A percentile compares a stretch with the other conserved stretches of the same genome.
phyloP scores from a whole-genome alignment of 2,888 invertebrate genomes.

The Copidosoma aretas region DNA sequence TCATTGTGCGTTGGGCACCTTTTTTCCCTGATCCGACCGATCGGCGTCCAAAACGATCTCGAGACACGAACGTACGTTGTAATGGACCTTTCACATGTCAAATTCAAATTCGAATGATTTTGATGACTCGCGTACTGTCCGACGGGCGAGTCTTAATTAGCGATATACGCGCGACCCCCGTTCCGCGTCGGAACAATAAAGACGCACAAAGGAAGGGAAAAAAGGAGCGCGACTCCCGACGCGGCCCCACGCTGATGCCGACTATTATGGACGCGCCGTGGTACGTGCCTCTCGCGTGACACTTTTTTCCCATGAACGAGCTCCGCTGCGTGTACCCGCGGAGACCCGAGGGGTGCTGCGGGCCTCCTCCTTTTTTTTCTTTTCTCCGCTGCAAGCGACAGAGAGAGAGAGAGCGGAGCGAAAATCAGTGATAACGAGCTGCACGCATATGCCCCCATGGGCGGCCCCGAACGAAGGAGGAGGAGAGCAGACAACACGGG shows the following conservation, averaged over 20 bases:
- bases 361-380: constrained; percentile 25
- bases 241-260: constrained; percentile 7
- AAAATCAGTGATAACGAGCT: constrained; percentile 60
- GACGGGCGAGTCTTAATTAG: neutral
- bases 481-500: neutral
- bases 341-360: too few relatives aligned
- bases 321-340: too few relatives aligned
- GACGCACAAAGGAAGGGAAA: neutral
- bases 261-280: neutral
- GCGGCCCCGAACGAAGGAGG: constrained; percentile 25
- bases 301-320: constrained; percentile 49
- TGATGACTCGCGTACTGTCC: neutral
- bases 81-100: too few relatives aligned
- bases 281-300: constrained; percentile 44
- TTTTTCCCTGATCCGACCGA: too few relatives aligned
- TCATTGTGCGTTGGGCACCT: too few relatives aligned
- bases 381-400: constrained; percentile 35
- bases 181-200: neutral
- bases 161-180: neutral
- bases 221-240: neutral
- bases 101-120: too few relatives aligned
- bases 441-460: constrained; percentile 42
- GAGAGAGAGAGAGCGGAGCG: neutral
- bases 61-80: too few relatives aligned
- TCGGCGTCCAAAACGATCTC: too few relatives aligned